Conservation (phyloP, 1,140 invertebrate genomes). For the Trinorchestia longiramus region DNA sequence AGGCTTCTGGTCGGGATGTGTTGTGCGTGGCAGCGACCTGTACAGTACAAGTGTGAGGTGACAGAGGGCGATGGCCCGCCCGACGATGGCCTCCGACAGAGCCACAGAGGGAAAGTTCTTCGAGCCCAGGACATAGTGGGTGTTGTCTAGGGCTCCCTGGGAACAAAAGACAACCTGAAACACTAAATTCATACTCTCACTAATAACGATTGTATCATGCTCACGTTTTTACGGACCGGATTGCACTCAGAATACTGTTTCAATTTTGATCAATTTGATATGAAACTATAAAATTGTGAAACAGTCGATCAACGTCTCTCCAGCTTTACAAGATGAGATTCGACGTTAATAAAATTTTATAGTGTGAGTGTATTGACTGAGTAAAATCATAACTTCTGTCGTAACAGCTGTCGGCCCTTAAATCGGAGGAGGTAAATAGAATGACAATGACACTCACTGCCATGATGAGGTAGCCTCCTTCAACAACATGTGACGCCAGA, state of each 20-base stretch:
- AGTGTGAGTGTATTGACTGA: too few species aligned
- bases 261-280: too few species aligned
- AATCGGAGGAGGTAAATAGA: too few species aligned
- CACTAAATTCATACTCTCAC: not conserved
- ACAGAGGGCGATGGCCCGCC: not conserved
- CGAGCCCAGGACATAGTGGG: constrained; percentile 23
- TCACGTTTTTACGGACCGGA: not conserved
- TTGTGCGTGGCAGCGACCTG: constrained; percentile 3
- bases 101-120: constrained; percentile 13
- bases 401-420: too few species aligned
- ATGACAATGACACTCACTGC: not conserved
- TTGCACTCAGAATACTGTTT: too few species aligned
- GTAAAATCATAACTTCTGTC: too few species aligned
- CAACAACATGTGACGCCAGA: not conserved
- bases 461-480: constrained; percentile 3
- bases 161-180: not conserved
- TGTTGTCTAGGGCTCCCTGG: constrained; percentile 36
- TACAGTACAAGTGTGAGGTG: not conserved
- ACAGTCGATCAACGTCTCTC: too few species aligned
- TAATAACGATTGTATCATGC: not conserved
- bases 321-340: too few species aligned
- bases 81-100: not conserved
- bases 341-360: too few species aligned
- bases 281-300: too few species aligned
- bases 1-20: not conserved